Evolutionary conservation across 2,797 vertebrate genomes (phyloP).

Genomic region (Artibeus lituratus): DNA sequence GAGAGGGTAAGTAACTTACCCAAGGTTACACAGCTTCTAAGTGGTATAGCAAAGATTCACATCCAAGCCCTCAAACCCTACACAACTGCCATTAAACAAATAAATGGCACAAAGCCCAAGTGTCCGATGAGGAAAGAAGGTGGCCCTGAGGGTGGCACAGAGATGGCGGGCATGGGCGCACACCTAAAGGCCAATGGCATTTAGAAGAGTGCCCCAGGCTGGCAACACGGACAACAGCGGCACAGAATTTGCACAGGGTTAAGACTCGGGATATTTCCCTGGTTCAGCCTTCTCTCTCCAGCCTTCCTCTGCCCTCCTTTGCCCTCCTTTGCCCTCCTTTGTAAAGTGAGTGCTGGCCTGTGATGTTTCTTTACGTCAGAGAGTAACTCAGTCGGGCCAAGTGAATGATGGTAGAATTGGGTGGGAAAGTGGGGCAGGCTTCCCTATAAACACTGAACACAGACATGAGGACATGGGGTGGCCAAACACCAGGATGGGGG

Average conservation of each 20-base stretch:
- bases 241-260: too few species aligned
- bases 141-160: not conserved
- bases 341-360: not conserved
- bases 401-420: not conserved
- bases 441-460: not conserved
- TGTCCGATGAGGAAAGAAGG: not conserved
- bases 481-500: not conserved
- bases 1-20: not conserved
- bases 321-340: not conserved
- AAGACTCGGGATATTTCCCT: not conserved
- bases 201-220: not conserved
- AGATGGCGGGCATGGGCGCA: not conserved
- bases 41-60: not conserved
- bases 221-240: fast-evolving
- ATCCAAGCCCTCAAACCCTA: not conserved
- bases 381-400: not conserved
- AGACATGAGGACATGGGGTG: not conserved
- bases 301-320: not conserved
- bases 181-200: too few species aligned
- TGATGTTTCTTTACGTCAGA: not conserved
- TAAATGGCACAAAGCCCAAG: not conserved
- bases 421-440: not conserved
- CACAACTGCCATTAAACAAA: not conserved
- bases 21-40: not conserved
- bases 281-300: not conserved